Conservation (phyloP, 1,140 invertebrate genomes). For the Diabrotica virgifera region DNA sequence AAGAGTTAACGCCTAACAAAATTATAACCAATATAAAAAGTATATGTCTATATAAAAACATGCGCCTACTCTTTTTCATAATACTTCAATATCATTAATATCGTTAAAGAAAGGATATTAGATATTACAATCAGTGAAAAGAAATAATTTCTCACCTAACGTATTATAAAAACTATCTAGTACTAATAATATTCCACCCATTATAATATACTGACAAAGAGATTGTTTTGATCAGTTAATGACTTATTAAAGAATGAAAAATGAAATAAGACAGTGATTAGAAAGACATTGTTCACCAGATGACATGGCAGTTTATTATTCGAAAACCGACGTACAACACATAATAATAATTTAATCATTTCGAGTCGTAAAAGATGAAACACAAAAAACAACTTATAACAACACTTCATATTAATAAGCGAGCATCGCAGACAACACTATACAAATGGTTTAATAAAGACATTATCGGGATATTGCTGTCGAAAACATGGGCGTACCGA, state of each 20-base stretch:
- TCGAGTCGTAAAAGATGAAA: slow-evolving; percentile 6
- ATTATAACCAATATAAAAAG: no score
- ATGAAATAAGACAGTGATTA: slow-evolving; percentile 1
- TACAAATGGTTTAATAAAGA: slow-evolving; percentile 18
- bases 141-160: no score
- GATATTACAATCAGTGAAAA: no score
- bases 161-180: no score
- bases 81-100: no score
- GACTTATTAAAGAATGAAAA: not conserved
- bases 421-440: slow-evolving; percentile 12
- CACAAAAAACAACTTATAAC: slow-evolving; percentile 15
- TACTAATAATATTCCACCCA: no score
- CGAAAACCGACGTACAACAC: slow-evolving; percentile 7
- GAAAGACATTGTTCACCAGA: slow-evolving; percentile 3
- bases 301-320: slow-evolving; percentile 17
- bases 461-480: slow-evolving; percentile 11
- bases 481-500: slow-evolving; percentile 4
- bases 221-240: not conserved
- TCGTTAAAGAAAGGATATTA: no score
- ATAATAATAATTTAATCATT: slow-evolving; percentile 21
- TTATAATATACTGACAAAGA: not conserved
- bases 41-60: no score
- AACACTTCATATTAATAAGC: slow-evolving; percentile 19
- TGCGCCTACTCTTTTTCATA: no score
- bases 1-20: no score